phyloP scores from a whole-genome alignment of 2,888 invertebrate species.

The Electrophaes corylata region DNA sequence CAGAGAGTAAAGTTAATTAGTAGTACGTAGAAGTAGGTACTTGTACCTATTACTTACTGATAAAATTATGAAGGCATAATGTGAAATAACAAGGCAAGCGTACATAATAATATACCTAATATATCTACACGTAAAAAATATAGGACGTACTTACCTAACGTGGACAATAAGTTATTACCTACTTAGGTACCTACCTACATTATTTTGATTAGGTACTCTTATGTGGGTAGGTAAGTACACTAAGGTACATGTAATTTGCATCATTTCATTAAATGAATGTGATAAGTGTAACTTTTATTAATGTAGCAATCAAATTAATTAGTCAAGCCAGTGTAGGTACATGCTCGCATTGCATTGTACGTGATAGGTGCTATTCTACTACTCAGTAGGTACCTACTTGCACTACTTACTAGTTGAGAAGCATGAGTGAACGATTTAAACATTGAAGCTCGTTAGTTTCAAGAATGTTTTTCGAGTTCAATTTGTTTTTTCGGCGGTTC shows the following conservation, averaged over 20 bases:
- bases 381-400: neutral
- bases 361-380: neutral
- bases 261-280: too few relatives aligned
- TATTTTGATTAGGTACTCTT: too few relatives aligned
- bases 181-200: too few relatives aligned
- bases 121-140: too few relatives aligned
- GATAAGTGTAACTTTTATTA: neutral
- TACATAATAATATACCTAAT: too few relatives aligned
- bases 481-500: conserved; percentile 69
- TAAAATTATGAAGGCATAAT: neutral
- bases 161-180: too few relatives aligned
- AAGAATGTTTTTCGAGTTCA: conserved; percentile 50
- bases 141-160: too few relatives aligned
- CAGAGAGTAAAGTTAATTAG: too few relatives aligned
- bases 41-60: neutral
- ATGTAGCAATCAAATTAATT: neutral
- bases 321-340: conserved; percentile 1
- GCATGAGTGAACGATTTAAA: conserved; percentile 56
- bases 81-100: too few relatives aligned
- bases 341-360: conserved; percentile 6
- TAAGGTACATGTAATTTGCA: too few relatives aligned
- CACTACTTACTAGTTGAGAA: conserved; percentile 9
- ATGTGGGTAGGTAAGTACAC: too few relatives aligned
- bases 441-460: conserved; percentile 57
- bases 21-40: too few relatives aligned